Evolutionary conservation across 2,888 invertebrate genomes (phyloP).

Genomic region (Trissoscelio sp.): DNA sequence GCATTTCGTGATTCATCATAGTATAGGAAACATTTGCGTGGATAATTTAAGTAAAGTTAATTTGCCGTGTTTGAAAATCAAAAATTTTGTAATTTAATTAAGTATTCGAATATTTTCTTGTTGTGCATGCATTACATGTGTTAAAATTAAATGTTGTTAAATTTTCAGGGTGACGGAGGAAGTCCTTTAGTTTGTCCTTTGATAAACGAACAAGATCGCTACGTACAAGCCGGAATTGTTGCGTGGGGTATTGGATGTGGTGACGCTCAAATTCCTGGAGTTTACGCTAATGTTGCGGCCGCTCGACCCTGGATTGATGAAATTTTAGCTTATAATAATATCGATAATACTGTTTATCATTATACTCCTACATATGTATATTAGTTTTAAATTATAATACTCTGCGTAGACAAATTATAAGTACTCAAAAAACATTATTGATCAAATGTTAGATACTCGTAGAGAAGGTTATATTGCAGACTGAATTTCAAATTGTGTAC

Average conservation of each 20-base stretch:
- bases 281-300: slow-evolving; percentile 88
- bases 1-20: too few relatives aligned
- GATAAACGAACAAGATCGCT: slow-evolving; percentile 83
- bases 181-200: slow-evolving; percentile 91
- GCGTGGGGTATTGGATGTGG: slow-evolving; percentile 94
- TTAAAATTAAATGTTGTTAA: slow-evolving; percentile 5
- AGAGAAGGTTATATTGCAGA: slow-evolving; percentile 5
- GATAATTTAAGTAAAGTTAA: too few relatives aligned
- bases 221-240: slow-evolving; percentile 87
- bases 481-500: slow-evolving; percentile 1
- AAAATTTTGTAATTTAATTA: neutral
- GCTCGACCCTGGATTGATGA: slow-evolving; percentile 89
- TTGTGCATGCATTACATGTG: too few relatives aligned
- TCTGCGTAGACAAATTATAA: slow-evolving; percentile 4
- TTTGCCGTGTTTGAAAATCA: too few relatives aligned
- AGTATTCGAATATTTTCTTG: too few relatives aligned
- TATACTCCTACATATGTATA: slow-evolving; percentile 53
- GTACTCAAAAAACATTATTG: neutral
- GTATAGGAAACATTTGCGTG: too few relatives aligned
- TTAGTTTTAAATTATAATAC: slow-evolving; percentile 16
- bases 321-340: slow-evolving; percentile 84
- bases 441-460: neutral
- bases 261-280: slow-evolving; percentile 86
- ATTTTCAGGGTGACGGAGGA: slow-evolving; percentile 88
- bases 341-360: slow-evolving; percentile 82